phyloP scores from a whole-genome alignment of 2,888 invertebrate genomes.

The Holacanthella duospinosa region DNA sequence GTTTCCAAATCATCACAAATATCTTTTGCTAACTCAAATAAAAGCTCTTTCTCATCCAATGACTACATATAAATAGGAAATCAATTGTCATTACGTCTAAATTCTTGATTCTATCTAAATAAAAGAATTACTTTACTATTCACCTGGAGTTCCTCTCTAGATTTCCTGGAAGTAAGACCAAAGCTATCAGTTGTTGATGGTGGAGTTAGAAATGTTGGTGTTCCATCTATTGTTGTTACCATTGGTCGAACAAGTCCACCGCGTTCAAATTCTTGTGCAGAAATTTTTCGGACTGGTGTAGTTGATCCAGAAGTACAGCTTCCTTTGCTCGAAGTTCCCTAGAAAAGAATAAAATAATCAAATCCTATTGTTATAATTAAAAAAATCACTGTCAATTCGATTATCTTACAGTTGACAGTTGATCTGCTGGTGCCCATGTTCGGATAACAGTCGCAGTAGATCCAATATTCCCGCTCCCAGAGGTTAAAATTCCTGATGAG shows the following conservation, averaged over 20 bases:
- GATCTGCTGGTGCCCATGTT: no score
- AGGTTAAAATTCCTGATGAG: neutral
- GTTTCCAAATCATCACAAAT: constrained; percentile 94
- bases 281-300: constrained; percentile 85
- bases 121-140: neutral
- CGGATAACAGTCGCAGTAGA: no score
- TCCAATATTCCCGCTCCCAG: neutral
- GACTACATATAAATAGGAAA: constrained; percentile 18
- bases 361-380: no score
- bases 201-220: constrained; percentile 68
- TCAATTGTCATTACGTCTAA: constrained; percentile 42
- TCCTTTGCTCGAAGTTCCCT: constrained; percentile 23
- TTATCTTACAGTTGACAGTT: no score
- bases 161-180: constrained; percentile 31
- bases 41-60: constrained; percentile 82
- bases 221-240: constrained; percentile 87
- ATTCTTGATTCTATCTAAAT: neutral
- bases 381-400: no score
- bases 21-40: constrained; percentile 89
- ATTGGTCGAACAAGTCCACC: constrained; percentile 85
- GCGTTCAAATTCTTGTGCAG: constrained; percentile 90
- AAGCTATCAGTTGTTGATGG: constrained; percentile 38
- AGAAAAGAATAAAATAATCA: neutral
- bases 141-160: constrained; percentile 37
- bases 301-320: constrained; percentile 75